Conservation (phyloP, 2,797 vertebrate species). For the Danio jaintianensis region DNA sequence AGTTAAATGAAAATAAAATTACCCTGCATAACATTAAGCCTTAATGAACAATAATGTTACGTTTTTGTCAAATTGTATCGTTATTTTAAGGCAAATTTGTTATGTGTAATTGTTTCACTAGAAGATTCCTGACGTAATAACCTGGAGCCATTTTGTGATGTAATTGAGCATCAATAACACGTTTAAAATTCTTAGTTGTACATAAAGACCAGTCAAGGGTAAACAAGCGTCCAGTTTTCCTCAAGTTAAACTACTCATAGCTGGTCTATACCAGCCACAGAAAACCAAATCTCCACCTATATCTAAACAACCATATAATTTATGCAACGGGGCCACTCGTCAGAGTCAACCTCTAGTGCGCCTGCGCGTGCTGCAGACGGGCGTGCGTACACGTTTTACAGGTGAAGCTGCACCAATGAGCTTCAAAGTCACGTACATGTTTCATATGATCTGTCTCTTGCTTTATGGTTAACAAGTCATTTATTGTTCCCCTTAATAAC, state of each 20-base stretch:
- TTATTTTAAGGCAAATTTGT: too few relatives aligned
- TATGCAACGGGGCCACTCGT: neutral
- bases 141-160: neutral
- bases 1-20: neutral
- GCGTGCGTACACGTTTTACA: neutral
- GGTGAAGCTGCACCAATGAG: constrained; percentile 28
- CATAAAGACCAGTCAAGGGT: neutral
- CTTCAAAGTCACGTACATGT: constrained; percentile 41
- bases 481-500: neutral
- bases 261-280: neutral
- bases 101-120: neutral
- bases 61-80: neutral
- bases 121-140: neutral
- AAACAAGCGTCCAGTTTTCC: neutral
- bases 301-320: neutral
- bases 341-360: neutral
- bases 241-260: neutral
- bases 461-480: neutral
- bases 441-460: neutral
- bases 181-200: neutral
- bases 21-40: neutral
- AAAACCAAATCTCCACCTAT: neutral
- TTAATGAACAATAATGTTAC: neutral
- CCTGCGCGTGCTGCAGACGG: constrained; percentile 29
- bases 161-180: neutral